Percentiles rank a stretch among this genome's conserved stretches.
phyloP scores from a whole-genome alignment of 2,888 invertebrate species.

The Lydus trimaculatus region DNA sequence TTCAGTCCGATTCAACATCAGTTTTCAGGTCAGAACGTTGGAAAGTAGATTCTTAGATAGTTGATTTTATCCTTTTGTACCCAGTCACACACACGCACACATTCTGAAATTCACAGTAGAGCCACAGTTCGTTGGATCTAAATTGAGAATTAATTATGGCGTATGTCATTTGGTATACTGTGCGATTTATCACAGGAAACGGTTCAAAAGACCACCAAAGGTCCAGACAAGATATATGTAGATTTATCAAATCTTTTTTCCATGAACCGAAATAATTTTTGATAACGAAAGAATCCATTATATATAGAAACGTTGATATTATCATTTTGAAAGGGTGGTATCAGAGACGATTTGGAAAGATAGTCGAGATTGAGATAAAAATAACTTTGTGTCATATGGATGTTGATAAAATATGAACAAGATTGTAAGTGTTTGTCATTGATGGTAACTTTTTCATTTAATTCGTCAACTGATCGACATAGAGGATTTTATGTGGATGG shows the following conservation, averaged over 20 bases:
- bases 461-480: neutral
- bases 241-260: neutral
- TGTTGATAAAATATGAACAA: neutral
- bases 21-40: conserved; percentile 6
- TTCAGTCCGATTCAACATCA: neutral
- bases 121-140: conserved; percentile 31
- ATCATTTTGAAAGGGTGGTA: neutral
- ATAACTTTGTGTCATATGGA: neutral
- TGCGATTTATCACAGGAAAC: conserved; percentile 30
- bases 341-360: neutral
- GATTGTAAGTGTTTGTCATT: neutral
- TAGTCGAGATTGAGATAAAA: neutral
- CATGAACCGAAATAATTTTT: conserved; percentile 25
- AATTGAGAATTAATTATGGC: conserved; percentile 43
- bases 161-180: conserved; percentile 27
- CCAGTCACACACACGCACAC: neutral
- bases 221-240: conserved; percentile 26
- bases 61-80: neutral
- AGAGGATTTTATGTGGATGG: neutral
- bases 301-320: neutral
- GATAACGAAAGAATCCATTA: neutral
- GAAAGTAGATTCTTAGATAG: conserved; percentile 1
- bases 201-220: conserved; percentile 32
- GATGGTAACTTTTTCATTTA: neutral
- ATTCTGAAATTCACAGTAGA: neutral